These are phyloP conservation scores for Theonella swinhoei DNA, from an alignment of 37 sponge, comb jelly and placozoan species.

Conservation along the genomic window DNA sequence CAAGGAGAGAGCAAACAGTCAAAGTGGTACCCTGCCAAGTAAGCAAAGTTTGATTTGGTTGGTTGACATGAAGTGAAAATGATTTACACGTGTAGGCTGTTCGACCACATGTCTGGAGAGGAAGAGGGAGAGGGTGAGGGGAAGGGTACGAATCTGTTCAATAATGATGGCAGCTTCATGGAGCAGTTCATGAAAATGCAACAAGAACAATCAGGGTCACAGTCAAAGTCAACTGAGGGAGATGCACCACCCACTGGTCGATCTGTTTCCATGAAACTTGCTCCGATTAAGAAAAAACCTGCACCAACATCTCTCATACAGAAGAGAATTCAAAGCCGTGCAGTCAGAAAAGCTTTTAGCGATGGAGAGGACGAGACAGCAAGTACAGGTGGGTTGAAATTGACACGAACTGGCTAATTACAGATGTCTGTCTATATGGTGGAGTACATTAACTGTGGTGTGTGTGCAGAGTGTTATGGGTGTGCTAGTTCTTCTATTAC, in stretches of 20 bases:
- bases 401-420: too few relatives aligned
- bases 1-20: neutral
- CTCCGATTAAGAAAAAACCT: conserved; percentile 1
- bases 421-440: neutral
- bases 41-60: neutral
- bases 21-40: neutral
- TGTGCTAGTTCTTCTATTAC: conserved; percentile 50
- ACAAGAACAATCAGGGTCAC: conserved; percentile 7
- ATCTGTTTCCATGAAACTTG: neutral
- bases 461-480: conserved; percentile 35
- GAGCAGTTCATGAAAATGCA: conserved; percentile 79
- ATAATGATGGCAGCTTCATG: conserved; percentile 92
- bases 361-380: neutral
- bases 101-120: neutral
- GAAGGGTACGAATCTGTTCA: conserved; percentile 38
- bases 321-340: neutral
- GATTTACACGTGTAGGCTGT: neutral
- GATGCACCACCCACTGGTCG: neutral
- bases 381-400: neutral
- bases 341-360: neutral
- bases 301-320: neutral
- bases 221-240: neutral
- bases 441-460: neutral
- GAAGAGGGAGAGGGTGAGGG: neutral
- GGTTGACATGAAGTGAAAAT: neutral